Base-by-base conservation (phyloP, 2,113 vertebrate species). In the Eublepharis macularius region DNA sequence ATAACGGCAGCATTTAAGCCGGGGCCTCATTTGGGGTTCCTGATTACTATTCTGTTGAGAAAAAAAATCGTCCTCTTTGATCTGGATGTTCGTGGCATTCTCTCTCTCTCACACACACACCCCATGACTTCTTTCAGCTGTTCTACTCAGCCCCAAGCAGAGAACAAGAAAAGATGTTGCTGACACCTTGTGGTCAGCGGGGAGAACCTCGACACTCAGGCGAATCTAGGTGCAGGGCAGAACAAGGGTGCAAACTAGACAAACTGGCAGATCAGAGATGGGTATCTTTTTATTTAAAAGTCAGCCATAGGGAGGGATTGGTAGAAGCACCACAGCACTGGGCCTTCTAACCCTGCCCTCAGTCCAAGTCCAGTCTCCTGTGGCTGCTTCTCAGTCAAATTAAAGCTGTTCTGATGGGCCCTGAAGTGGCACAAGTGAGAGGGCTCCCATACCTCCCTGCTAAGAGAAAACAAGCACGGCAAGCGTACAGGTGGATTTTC, bases 121-220 rank as follows among this genome's bases (percentile, higher is more conserved):
- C 39, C 39, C 32, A 41, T 36, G 14, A 34, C 65, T 66, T 60
- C 66, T 26, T 6, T 7, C 24, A 26, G 17, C 76, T 14, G n/a
- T n/a, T 47, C 66, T 85, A 41, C 77, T 54, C 36, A 11, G 54
- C 32, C 34, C 39, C 47, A 54, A n/a, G 47, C 63, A 57, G 14
- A 9, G 17, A 11, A 34, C 49, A 49, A 24, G 41, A 17, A 68
- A 26, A 80, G 17, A 47, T 21, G 9, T 39, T 49, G 24, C 51
- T 80, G 76, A 85, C 84, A 65, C 36, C 84, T 85, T 65, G 51
- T 85, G 84, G 76, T 41, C 26, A 26, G 16, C n/a, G 19, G 41
- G 54, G 4, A 36, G 43, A 76, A 76, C 29, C 73, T 45, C 70
- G 45, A 8, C 26, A 11, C 1, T 34, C 54, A 29, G 76, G 4